These are phyloP conservation scores for Pseudonaja textilis DNA, from an alignment of 2,113 vertebrate species.

Conservation along the genomic window DNA sequence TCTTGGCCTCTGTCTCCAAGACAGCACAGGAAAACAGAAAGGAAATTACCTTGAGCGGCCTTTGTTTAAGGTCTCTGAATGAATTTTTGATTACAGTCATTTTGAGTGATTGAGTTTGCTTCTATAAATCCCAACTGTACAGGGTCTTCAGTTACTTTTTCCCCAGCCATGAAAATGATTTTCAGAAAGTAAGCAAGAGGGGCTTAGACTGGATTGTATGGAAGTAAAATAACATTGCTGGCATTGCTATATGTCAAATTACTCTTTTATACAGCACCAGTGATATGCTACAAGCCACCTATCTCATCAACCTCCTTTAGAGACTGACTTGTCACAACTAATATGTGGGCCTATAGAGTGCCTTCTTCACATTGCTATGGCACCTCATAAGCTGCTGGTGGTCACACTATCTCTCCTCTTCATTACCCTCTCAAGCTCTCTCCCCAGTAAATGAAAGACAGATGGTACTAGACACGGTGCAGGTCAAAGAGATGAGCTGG, in stretches of 20 bases:
- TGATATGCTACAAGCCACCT: neutral
- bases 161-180: slow-evolving; percentile 10
- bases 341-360: neutral
- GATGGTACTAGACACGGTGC: neutral
- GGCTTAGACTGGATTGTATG: neutral
- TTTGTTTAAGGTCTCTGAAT: slow-evolving; percentile 6
- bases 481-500: neutral
- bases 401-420: neutral
- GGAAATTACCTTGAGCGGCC: neutral
- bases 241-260: neutral
- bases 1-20: neutral
- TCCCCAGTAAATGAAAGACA: neutral
- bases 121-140: neutral
- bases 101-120: slow-evolving; percentile 15
- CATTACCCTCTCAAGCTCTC: neutral
- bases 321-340: neutral
- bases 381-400: neutral
- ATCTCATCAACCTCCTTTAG: neutral
- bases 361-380: neutral
- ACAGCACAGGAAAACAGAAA: neutral
- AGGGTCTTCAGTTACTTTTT: neutral
- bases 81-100: slow-evolving; percentile 2
- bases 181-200: slow-evolving; percentile 4
- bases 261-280: neutral
- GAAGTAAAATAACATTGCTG: neutral